Evolutionary conservation across 2,113 vertebrate genomes (phyloP).

Genomic region (Orycteropus afer): DNA sequence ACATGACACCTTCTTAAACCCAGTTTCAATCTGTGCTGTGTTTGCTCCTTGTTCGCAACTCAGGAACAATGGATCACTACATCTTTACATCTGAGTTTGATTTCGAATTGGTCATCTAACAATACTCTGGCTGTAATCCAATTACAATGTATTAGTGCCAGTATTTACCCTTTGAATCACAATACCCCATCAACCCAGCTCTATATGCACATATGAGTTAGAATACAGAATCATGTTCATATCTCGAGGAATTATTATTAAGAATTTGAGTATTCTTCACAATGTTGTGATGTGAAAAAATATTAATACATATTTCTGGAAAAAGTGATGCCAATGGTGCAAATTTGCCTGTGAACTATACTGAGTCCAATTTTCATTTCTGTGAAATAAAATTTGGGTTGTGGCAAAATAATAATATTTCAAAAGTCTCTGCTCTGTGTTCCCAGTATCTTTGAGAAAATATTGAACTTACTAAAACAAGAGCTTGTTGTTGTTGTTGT

Average conservation of each 20-base stretch:
- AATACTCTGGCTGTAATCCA: neutral
- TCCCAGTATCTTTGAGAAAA: neutral
- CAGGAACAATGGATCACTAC: slow-evolving; percentile 24
- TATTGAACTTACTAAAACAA: neutral
- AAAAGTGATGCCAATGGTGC: neutral
- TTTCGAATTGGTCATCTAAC: neutral
- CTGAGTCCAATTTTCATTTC: slow-evolving; percentile 36
- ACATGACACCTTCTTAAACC: slow-evolving; percentile 65
- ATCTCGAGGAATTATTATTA: neutral
- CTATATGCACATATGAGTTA: neutral
- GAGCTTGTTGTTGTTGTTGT: too few species aligned
- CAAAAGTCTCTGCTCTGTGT: too few species aligned
- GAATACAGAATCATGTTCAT: neutral
- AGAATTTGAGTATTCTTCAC: slow-evolving; percentile 7
- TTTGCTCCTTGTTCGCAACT: slow-evolving; percentile 49
- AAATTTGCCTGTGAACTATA: slow-evolving; percentile 29
- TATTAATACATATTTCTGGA: neutral
- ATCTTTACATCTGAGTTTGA: slow-evolving; percentile 35
- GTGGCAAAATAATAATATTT: too few species aligned
- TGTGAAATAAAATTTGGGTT: slow-evolving; percentile 43
- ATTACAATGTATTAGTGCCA: neutral
- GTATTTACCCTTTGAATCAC: neutral
- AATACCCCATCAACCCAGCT: neutral
- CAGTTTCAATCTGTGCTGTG: slow-evolving; percentile 27
- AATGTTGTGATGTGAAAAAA: slow-evolving; percentile 25